Base-by-base conservation (phyloP, 1,140 invertebrate species). In the Drosophila ironensis region DNA sequence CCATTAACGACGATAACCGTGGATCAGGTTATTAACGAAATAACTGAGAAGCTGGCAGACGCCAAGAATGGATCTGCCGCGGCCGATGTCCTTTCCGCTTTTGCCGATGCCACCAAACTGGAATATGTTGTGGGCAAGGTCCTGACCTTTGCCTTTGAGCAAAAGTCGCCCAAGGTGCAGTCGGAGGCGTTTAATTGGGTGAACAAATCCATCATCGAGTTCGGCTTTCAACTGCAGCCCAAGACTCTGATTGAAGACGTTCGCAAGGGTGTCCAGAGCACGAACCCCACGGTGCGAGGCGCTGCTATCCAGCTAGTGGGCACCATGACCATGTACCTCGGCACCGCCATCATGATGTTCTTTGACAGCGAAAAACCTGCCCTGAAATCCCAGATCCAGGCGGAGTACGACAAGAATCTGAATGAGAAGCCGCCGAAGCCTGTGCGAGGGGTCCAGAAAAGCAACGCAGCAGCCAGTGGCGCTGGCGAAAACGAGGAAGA, bases 141-240 rank as follows among this genome's bases (percentile, higher is more conserved):
- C 3, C 77, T 96, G 1, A 91, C 93, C 4, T 95, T 93, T 88
- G 94, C 95, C 0, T 96, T 97, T 88, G 94, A 93, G 2, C 96
- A 97, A 89, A 98, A 97, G 90, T 98, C 95, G 89, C 97, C 97
- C 0, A 98, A 97, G 89, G 96, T 97, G 25, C 96, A 97, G 74
- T 93, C 95, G 8, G 96, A 98, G 90, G 92, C 95, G 41, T 91
- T 98, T 11, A 91, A 93, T 20, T 98, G 97, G 96, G 91, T 97
- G 24, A 91, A 93, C 2, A 92, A 91, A 30, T 94, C 95, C 12
- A 92, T 98, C 0, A 93, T 93, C 63, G 96, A 97, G 81, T 98
- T 98, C 92, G 97, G 97, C 19, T 93, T 95, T 70, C 88, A 90
- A 35, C 9, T 90, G 8, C 95, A 96, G 81, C 91, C 95, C 0